Conservation (phyloP, 2,888 invertebrate genomes). For the Pardosa pseudoannulata region DNA sequence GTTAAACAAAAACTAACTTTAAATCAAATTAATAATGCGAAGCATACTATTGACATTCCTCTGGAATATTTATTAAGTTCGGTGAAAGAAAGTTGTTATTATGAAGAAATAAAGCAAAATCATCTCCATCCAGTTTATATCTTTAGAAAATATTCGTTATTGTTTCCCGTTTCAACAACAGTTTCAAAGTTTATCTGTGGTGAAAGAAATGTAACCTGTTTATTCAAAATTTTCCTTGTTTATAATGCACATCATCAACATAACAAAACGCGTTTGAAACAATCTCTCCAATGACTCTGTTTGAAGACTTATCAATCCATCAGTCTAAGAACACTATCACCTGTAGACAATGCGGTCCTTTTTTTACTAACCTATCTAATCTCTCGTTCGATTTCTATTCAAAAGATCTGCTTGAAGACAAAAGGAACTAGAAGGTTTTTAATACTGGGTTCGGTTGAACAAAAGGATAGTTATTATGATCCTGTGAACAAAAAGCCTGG, state of each 20-base stretch:
- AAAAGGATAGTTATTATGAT: slow-evolving; percentile 28
- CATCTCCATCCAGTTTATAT: too few relatives aligned
- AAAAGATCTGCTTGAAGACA: neutral
- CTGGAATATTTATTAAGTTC: too few relatives aligned
- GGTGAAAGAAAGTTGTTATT: too few relatives aligned
- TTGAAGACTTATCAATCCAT: slow-evolving; percentile 10
- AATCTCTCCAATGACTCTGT: neutral
- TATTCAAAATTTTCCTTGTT: neutral
- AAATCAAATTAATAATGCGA: too few relatives aligned
- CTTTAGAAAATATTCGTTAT: too few relatives aligned
- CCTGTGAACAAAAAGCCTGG: slow-evolving; percentile 29
- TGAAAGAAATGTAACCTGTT: neutral
- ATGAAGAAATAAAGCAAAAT: too few relatives aligned
- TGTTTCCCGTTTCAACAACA: neutral
- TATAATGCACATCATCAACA: neutral
- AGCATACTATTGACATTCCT: too few relatives aligned
- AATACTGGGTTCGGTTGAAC: neutral
- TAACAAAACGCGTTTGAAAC: neutral
- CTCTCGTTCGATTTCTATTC: slow-evolving; percentile 39
- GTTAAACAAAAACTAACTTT: too few relatives aligned
- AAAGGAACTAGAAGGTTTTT: neutral
- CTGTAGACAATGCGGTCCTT: slow-evolving; percentile 14
- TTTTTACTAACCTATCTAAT: slow-evolving; percentile 38
- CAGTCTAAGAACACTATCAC: neutral
- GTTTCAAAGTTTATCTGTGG: neutral